Evolutionary conservation across 2,888 invertebrate species (phyloP).

Genomic region (Thecophora atra): DNA sequence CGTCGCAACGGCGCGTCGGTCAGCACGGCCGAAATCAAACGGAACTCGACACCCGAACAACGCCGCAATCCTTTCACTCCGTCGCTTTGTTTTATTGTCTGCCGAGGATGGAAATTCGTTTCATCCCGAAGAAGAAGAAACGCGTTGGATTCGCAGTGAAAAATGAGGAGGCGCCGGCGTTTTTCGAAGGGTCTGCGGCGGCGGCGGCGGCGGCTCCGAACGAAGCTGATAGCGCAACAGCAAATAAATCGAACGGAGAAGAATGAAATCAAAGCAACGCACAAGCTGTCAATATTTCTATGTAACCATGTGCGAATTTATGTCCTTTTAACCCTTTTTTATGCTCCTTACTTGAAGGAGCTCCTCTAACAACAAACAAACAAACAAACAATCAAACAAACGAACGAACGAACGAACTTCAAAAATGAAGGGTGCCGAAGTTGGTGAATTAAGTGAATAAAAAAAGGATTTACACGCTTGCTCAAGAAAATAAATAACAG

Average conservation of each 20-base stretch:
- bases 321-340: conserved; percentile 55
- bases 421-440: conserved; percentile 15
- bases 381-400: conserved; percentile 1
- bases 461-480: conserved; percentile 35
- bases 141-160: conserved; percentile 14
- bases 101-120: conserved; percentile 36
- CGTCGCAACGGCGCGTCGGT: not conserved
- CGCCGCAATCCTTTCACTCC: not conserved
- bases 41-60: not conserved
- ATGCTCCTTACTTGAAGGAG: conserved; percentile 25
- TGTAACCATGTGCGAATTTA: conserved; percentile 60
- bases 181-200: not conserved
- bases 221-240: conserved; percentile 16
- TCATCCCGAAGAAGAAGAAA: conserved; percentile 38
- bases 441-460: conserved; percentile 16
- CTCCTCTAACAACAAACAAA: conserved; percentile 21
- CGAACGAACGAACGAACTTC: not conserved
- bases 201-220: not conserved
- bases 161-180: not conserved
- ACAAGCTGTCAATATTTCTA: conserved; percentile 36
- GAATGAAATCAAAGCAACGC: conserved; percentile 27
- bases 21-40: not conserved
- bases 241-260: conserved; percentile 5
- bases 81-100: too few relatives aligned
- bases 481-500: not conserved